Evolutionary conservation across 1,140 invertebrate species (phyloP).

Genomic region (Pseudobourletiella spinata): DNA sequence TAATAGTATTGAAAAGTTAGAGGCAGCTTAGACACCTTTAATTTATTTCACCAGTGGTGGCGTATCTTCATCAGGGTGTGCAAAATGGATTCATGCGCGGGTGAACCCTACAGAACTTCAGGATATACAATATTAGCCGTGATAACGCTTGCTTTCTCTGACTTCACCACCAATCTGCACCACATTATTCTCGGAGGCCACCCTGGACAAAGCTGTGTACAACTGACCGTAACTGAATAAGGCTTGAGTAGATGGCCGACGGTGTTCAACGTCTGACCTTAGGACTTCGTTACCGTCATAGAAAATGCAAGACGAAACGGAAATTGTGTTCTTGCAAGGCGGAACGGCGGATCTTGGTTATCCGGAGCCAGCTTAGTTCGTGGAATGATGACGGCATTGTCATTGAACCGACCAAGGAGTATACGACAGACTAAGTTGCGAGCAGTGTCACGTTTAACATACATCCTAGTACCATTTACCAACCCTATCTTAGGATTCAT

Average conservation of each 20-base stretch:
- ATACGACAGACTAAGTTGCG: constrained; percentile 11
- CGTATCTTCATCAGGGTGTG: too few species aligned
- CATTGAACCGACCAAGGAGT: neutral
- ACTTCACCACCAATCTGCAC: too few species aligned
- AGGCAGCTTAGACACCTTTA: too few species aligned
- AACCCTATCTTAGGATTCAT: constrained; percentile 21
- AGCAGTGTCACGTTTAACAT: neutral
- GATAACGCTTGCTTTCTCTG: too few species aligned
- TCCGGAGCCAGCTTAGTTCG: constrained; percentile 5
- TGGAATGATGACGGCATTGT: constrained; percentile 21
- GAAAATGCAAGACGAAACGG: constrained; percentile 32
- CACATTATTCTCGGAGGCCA: too few species aligned
- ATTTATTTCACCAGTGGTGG: too few species aligned
- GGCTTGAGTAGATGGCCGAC: constrained; percentile 29
- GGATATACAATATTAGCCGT: too few species aligned
- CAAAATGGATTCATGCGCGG: too few species aligned
- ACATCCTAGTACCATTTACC: constrained; percentile 12
- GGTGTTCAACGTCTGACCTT: constrained; percentile 36
- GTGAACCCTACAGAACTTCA: too few species aligned
- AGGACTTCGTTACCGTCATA: constrained; percentile 38
- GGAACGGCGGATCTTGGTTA: constrained; percentile 3
- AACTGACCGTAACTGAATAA: constrained; percentile 38
- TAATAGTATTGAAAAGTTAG: too few species aligned
- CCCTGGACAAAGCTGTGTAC: constrained; percentile 37
- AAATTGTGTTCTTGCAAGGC: constrained; percentile 7